Evolutionary conservation across 2,113 vertebrate genomes (phyloP), one percentile per base, ranked within the genome.

Genomic region (rabbit (Oryctolagus cuniculus)): DNA sequence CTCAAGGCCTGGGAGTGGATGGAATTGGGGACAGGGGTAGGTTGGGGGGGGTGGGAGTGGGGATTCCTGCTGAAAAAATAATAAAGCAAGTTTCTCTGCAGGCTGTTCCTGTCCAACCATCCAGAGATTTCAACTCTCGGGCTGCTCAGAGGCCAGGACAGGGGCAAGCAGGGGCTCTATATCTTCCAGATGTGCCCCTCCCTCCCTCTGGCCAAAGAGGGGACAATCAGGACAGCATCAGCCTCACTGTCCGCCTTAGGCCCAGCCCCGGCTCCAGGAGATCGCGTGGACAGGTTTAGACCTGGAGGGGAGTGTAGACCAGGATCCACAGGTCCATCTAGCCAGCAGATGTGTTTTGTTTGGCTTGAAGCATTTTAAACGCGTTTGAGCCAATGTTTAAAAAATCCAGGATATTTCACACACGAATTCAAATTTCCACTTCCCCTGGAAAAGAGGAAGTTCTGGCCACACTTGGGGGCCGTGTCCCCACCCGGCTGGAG

Each of bases 341-440:
- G 51, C 49, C 34, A 15, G 31, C 34, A 93, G 34, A 84, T 70
- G 31, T 77, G 73, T 75, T 87, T 72, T 51, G 29, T 58, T 49
- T 80, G 38, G 82, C 77, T 8, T 66, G 6, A 84, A 74, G 31
- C 22, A 10, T 75, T 92, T 90, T 66, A 74, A 94, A 81, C 72
- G 87, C 66, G 84, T 75, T 44, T n/a, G 8, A 95, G 29, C 12
- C 25, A 25, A 24, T 61, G 25, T 94, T 87, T 38, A 85, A 90
- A 85, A 90, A 94, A 53, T 31, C 73, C 66, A 89, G 36, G 58
- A 27, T 85, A 80, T 70, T 89, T 88, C 36, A 38, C 55, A 74
- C 64, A n/a, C 79, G 90, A 88, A 86, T 69, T 55, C 74, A 78
- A 24, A 70, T 74, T 69, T 82, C 81, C 3, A 24, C 19, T 89